Evolutionary conservation across 2,888 invertebrate genomes (phyloP).

Genomic region (Amaurobius ferox): DNA sequence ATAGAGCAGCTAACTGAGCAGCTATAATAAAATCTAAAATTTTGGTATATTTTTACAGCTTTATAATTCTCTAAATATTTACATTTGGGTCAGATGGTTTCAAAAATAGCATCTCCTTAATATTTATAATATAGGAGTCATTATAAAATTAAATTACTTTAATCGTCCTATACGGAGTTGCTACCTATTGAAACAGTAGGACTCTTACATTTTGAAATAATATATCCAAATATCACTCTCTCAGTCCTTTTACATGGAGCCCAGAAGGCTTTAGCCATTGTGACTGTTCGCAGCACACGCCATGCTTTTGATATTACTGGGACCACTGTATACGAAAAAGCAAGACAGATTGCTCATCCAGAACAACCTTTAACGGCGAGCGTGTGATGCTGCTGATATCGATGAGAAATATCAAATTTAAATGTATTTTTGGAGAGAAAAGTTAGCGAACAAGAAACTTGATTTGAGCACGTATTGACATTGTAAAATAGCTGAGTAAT

Average conservation of each 20-base stretch:
- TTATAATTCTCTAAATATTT: conserved; percentile 33
- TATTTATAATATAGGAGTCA: neutral
- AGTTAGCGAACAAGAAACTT: no score
- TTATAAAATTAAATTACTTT: neutral
- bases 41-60: conserved; percentile 53
- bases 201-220: conserved; percentile 26
- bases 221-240: conserved; percentile 18
- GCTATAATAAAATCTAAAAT: conserved; percentile 23
- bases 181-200: conserved; percentile 21
- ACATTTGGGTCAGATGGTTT: conserved; percentile 34
- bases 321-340: conserved; percentile 57
- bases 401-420: no score
- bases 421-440: no score
- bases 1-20: neutral
- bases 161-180: conserved; percentile 53
- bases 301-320: conserved; percentile 68
- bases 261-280: conserved; percentile 64
- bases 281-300: conserved; percentile 67
- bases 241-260: conserved; percentile 56
- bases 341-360: conserved; percentile 48
- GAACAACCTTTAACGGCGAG: neutral
- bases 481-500: no score
- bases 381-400: no score
- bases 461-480: no score
- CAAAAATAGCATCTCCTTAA: conserved; percentile 33